Percentiles rank a stretch among this genome's conserved stretches.
Conservation (phyloP, 1,140 invertebrate genomes). For the Drosophila suzukii region DNA sequence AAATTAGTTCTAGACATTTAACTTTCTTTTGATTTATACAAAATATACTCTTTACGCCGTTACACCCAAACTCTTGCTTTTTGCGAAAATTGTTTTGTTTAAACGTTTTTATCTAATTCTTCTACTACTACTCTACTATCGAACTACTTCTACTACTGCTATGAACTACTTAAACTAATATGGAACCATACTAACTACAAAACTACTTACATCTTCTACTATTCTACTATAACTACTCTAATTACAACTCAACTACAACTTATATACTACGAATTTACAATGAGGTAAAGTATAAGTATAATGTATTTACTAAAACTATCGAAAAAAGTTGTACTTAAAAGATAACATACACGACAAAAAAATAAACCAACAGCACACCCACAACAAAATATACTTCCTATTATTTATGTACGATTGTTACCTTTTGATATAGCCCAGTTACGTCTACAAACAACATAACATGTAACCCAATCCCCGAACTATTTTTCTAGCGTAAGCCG, state of each 20-base stretch:
- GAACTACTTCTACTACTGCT: slow-evolving; percentile 63
- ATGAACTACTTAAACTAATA: slow-evolving; percentile 68
- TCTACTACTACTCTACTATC: slow-evolving; percentile 68
- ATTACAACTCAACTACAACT: slow-evolving; percentile 73
- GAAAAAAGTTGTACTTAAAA: slow-evolving; percentile 19
- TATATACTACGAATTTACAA: slow-evolving; percentile 84
- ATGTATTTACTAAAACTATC: slow-evolving; percentile 55
- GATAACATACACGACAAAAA: neutral
- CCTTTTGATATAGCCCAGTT: slow-evolving; percentile 27
- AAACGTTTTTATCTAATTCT: slow-evolving; percentile 75
- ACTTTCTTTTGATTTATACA: slow-evolving; percentile 12
- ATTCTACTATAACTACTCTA: slow-evolving; percentile 80
- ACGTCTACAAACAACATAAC: slow-evolving; percentile 45
- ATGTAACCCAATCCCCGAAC: neutral
- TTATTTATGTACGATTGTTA: too few species aligned
- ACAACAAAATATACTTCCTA: neutral
- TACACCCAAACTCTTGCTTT: slow-evolving; percentile 59
- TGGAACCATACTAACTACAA: slow-evolving; percentile 82
- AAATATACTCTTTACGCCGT: slow-evolving; percentile 31
- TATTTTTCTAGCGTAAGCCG: slow-evolving; percentile 50
- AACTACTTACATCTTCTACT: slow-evolving; percentile 82
- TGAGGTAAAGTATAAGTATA: slow-evolving; percentile 84
- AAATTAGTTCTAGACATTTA: slow-evolving; percentile 17
- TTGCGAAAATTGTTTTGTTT: slow-evolving; percentile 56
- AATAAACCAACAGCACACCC: slow-evolving; percentile 9